A percentile compares a stretch with the other conserved stretches of the same genome.
Evolutionary conservation across 2,888 invertebrate genomes (phyloP).

Genomic region (Parnassius glacialis): DNA sequence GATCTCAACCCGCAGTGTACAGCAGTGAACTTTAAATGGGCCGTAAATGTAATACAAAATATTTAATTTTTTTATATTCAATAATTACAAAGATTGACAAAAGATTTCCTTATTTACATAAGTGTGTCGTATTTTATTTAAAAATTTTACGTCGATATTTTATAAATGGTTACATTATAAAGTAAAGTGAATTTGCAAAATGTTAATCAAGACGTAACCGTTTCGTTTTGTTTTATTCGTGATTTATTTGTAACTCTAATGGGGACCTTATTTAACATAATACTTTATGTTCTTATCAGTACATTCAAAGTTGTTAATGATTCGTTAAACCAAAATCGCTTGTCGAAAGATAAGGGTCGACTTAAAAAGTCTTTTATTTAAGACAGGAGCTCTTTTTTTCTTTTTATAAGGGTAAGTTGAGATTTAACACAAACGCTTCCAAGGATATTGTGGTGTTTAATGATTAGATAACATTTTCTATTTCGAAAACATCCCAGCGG

Average conservation of each 20-base stretch:
- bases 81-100: no score
- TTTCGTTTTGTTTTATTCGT: constrained; percentile 24
- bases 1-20: no score
- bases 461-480: constrained; percentile 22
- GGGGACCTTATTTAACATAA: constrained; percentile 34
- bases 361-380: constrained; percentile 34
- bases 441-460: constrained; percentile 14
- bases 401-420: not conserved
- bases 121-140: constrained; percentile 14
- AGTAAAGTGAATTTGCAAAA: constrained; percentile 14
- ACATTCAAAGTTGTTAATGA: constrained; percentile 35
- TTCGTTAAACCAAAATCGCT: constrained; percentile 35
- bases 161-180: constrained; percentile 31
- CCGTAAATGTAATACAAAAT: no score
- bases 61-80: no score
- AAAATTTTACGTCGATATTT: constrained; percentile 27
- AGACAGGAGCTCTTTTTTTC: constrained; percentile 32
- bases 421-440: constrained; percentile 10
- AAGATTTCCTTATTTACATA: not conserved
- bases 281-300: constrained; percentile 51
- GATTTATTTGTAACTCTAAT: constrained; percentile 36
- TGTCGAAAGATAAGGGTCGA: constrained; percentile 36
- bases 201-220: constrained; percentile 24
- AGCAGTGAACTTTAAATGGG: no score
- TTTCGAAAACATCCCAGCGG: constrained; percentile 2